Percentiles rank a stretch among this genome's conserved stretches.
phyloP scores from a whole-genome alignment of 2,113 vertebrate species.

The Azemiops feae region DNA sequence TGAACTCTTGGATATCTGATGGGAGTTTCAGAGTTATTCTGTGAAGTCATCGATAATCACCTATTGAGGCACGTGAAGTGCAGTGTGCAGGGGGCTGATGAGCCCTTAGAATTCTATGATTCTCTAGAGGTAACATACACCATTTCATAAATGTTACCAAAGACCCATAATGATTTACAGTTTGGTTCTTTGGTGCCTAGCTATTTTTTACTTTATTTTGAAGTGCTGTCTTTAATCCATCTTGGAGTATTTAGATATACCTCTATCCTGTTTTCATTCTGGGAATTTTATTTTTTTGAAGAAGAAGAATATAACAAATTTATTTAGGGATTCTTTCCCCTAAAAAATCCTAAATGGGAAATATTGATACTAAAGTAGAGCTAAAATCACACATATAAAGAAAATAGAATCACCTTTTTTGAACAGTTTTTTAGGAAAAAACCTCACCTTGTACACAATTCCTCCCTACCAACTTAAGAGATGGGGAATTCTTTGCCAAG shows the following conservation, averaged over 20 bases:
- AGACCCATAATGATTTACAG: neutral
- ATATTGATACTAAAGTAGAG: conserved; percentile 6
- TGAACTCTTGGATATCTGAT: neutral
- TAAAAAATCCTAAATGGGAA: neutral
- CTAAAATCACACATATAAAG: neutral
- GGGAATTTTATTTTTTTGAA: neutral
- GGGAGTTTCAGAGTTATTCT: neutral
- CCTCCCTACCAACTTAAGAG: neutral
- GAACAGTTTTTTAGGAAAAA: neutral
- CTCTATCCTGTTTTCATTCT: neutral
- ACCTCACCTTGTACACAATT: neutral
- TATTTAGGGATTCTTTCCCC: neutral
- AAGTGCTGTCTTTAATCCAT: neutral
- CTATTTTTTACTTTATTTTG: neutral
- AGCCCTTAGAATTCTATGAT: neutral
- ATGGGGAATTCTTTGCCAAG: neutral
- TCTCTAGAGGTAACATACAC: neutral
- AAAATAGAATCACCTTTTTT: neutral
- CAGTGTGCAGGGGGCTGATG: neutral
- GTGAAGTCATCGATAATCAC: neutral
- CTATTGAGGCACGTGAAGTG: neutral
- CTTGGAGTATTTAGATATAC: neutral
- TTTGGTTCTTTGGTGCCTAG: neutral
- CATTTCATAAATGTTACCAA: neutral
- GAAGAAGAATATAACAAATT: neutral